Base-by-base conservation (phyloP, 1,140 invertebrate species). In the Achroia grisella region DNA sequence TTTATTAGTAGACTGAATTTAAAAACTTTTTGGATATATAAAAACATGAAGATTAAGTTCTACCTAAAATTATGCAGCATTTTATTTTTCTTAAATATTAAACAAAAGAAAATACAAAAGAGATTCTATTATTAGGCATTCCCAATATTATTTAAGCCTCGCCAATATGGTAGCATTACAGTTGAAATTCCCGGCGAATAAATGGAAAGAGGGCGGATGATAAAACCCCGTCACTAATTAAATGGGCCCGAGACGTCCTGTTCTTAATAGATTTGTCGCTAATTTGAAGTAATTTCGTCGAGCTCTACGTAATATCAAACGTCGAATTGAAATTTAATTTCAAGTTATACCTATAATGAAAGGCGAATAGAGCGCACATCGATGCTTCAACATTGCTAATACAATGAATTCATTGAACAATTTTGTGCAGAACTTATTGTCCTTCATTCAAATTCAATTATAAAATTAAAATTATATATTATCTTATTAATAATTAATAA, bases 221-320 rank as follows among this genome's bases (percentile, higher is more conserved):
- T 81, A 78, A 82, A 84, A 75, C 70, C 75, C 62, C 47, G 67
- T 64, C 68, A 72, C 74, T 80, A 84, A 84, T 84, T 84, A 84
- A 82, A 80, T 74, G 71, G 66, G 61, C 62, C 56, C 48, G 56
- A 71, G 62, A 67, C 59, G 67, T 73, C 56, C 53, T 70, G 58
- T 67, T 73, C 59, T 62, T 79, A 78, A 76, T 78, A 80, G 74
- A 80, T 80, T 77, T 74, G 63, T 71, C 60, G 72, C 63, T 72
- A 75, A 84, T 81, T 80, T 79, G 62, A 61, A 73, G 61, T 62
- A 52, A 69, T 65, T 62, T 64, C 35, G 39, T 36, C 48, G 48
- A 60, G 59, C 42, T 52, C 49, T 40, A 56, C 49, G 31, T 58
- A 61, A 68, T 69, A 71, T 61, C 43, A 66, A 71, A 70, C 57